Evolutionary conservation across 53 echinoderm and acorn worm species (phyloP).

Genomic region (Arbacia lixula): DNA sequence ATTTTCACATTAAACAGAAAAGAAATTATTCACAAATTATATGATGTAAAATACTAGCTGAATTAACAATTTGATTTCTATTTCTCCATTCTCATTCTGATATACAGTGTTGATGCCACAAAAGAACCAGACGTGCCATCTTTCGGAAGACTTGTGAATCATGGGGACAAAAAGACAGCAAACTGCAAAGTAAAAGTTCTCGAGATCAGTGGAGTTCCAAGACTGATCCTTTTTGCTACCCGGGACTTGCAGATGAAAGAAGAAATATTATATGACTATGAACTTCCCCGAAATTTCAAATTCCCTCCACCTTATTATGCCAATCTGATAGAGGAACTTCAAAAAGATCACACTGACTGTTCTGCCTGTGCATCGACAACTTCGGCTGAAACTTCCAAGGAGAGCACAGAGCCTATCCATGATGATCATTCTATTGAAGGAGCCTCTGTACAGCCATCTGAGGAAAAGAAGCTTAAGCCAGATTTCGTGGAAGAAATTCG

Average conservation of each 20-base stretch:
- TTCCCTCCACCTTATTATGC: conserved; percentile 20
- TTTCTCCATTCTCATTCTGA: conserved; percentile 11
- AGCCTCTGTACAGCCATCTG: no score
- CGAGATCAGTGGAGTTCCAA: conserved; percentile 17
- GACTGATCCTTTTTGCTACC: background rate
- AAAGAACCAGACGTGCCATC: conserved; percentile 11
- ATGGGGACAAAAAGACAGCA: conserved; percentile 14
- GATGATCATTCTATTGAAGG: no score
- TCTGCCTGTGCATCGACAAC: no score
- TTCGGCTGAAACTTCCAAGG: no score
- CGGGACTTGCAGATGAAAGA: conserved; percentile 23
- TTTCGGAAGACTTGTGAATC: conserved; percentile 39
- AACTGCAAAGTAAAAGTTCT: conserved; percentile 35
- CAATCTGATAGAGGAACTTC: conserved; percentile 1
- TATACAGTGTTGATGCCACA: conserved; percentile 40
- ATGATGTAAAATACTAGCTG: background rate
- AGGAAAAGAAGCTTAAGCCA: no score
- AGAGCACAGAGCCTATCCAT: no score
- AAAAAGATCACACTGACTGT: background rate
- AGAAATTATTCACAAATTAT: no score
- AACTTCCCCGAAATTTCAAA: conserved; percentile 29
- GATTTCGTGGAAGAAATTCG: no score
- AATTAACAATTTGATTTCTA: background rate
- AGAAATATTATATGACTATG: conserved; percentile 27
- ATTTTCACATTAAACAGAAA: no score